These are phyloP conservation scores for Tribolium freemani DNA, from an alignment of 2,888 invertebrate genomes.

Conservation along the genomic window DNA sequence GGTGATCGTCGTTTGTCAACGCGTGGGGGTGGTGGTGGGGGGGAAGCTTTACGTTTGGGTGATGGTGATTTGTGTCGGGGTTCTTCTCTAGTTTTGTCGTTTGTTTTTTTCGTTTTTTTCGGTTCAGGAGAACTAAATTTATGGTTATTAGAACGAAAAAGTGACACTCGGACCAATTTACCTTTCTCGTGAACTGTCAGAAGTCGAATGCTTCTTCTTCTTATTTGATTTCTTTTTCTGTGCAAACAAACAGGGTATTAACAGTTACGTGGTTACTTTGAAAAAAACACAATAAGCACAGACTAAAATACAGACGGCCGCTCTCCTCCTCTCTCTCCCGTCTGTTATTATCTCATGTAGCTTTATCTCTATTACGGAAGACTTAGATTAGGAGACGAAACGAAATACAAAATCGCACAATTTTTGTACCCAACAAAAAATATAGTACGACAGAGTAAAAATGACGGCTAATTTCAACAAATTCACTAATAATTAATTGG, in stretches of 20 bases:
- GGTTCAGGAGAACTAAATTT: constrained; percentile 60
- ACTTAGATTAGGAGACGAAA: too few species aligned
- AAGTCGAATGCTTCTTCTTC: constrained; percentile 72
- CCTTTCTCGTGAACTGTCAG: constrained; percentile 73
- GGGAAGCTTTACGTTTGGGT: constrained; percentile 40
- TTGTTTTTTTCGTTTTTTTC: constrained; percentile 45
- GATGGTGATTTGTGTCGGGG: constrained; percentile 41
- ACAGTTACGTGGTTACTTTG: neutral
- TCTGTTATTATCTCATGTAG: too few species aligned
- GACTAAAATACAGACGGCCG: too few species aligned
- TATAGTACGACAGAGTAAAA: too few species aligned
- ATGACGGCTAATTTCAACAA: too few species aligned
- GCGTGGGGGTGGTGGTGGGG: constrained; percentile 35
- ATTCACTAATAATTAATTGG: too few species aligned
- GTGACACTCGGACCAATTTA: constrained; percentile 56
- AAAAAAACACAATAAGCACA: constrained; percentile 34
- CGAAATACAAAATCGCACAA: too few species aligned
- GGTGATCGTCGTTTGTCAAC: constrained; percentile 39
- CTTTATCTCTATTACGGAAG: too few species aligned
- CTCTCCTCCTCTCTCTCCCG: too few species aligned
- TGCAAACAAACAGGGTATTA: constrained; percentile 59
- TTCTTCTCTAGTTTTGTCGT: constrained; percentile 57
- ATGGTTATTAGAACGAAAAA: constrained; percentile 31
- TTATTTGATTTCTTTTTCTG: constrained; percentile 70
- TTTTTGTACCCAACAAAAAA: too few species aligned